Conservation (phyloP, 2,888 invertebrate genomes). For the Podotricha telesiphe region DNA sequence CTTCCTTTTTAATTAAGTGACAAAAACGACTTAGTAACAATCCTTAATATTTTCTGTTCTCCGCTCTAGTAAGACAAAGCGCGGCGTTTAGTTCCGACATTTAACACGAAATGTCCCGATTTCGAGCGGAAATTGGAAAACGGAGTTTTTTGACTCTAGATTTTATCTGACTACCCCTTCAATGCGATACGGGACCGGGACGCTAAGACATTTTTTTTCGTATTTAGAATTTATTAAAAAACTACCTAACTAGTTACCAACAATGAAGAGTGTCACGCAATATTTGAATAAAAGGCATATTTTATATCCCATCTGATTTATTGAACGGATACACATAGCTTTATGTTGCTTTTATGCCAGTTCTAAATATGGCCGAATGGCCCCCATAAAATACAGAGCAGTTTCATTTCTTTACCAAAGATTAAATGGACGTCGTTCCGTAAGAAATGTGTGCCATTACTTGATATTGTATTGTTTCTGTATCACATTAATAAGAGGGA, state of each 20-base stretch:
- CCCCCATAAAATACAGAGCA: constrained; percentile 26
- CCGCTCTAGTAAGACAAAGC: too few relatives aligned
- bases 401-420: constrained; percentile 28
- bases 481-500: not conserved
- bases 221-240: too few relatives aligned
- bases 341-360: constrained; percentile 34
- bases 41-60: too few relatives aligned
- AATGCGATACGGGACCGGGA: too few relatives aligned
- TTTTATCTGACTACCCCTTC: too few relatives aligned
- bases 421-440: constrained; percentile 31
- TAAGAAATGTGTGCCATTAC: constrained; percentile 30
- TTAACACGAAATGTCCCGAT: too few relatives aligned
- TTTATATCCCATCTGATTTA: constrained; percentile 26
- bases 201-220: too few relatives aligned
- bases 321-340: constrained; percentile 22
- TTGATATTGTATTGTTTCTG: constrained; percentile 11
- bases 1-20: too few relatives aligned
- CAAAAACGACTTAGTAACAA: too few relatives aligned
- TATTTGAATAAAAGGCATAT: constrained; percentile 15
- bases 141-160: too few relatives aligned
- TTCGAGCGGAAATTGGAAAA: too few relatives aligned
- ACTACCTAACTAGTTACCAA: not conserved
- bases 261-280: constrained; percentile 1
- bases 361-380: constrained; percentile 37
- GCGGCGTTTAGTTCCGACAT: too few relatives aligned